These are phyloP conservation scores for Drepana falcataria DNA, from an alignment of 2,888 invertebrate genomes.

Conservation along the genomic window DNA sequence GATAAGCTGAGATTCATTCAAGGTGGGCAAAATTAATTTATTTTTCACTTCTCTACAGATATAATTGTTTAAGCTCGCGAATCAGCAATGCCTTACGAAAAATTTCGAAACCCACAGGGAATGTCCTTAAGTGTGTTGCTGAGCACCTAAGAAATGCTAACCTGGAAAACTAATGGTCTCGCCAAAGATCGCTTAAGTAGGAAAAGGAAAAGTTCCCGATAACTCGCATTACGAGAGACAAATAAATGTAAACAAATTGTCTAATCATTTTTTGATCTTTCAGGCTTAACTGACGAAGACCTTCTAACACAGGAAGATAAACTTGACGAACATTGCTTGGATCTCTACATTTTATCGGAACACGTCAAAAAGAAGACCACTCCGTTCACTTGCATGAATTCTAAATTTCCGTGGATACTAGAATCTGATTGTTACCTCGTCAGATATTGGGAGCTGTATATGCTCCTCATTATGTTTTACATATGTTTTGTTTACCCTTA, in stretches of 20 bases:
- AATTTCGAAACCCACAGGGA: too few species aligned
- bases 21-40: conserved; percentile 31
- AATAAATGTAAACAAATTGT: not conserved
- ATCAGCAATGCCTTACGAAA: too few species aligned
- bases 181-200: too few species aligned
- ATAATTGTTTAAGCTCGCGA: too few species aligned
- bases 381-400: conserved; percentile 54
- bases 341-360: conserved; percentile 66
- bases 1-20: conserved; percentile 65
- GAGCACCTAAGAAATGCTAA: too few species aligned
- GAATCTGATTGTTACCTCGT: conserved; percentile 63
- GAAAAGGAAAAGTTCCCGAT: too few species aligned
- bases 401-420: conserved; percentile 69
- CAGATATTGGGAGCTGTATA: conserved; percentile 68
- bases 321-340: conserved; percentile 59
- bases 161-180: too few species aligned
- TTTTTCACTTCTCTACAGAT: too few species aligned
- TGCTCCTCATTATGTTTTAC: conserved; percentile 57
- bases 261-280: conserved; percentile 6
- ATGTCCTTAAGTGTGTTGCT: too few species aligned
- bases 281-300: conserved; percentile 51
- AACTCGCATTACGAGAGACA: too few species aligned
- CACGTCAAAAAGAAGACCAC: conserved; percentile 59
- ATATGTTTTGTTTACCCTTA: conserved; percentile 70
- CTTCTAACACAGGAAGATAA: conserved; percentile 46